phyloP scores from a whole-genome alignment of 2,113 vertebrate genomes.

The Dryoscopus gambensis region DNA sequence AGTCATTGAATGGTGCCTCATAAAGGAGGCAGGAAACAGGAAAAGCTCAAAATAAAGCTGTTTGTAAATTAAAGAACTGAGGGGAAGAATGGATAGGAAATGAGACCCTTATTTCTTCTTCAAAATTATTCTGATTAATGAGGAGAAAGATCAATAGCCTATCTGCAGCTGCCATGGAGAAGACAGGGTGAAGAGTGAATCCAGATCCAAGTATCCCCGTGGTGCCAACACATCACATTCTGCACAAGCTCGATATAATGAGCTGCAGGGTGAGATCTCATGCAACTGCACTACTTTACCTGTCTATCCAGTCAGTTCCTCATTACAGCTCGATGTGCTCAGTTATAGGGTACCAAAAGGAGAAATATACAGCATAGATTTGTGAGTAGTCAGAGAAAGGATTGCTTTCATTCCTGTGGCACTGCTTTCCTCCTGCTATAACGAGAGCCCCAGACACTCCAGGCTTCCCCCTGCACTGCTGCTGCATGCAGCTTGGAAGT shows the following conservation, averaged over 20 bases:
- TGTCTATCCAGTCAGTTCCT: not conserved
- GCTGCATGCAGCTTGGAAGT: not conserved
- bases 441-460: not conserved
- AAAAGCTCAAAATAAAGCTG: slow-evolving; percentile 59
- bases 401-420: not conserved
- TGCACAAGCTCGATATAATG: not conserved
- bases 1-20: slow-evolving; percentile 44
- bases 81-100: slow-evolving; percentile 51
- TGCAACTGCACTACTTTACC: not conserved
- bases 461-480: not conserved
- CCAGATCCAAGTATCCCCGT: slow-evolving; percentile 2
- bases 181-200: slow-evolving; percentile 27
- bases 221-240: not conserved
- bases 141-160: slow-evolving; percentile 31
- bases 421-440: not conserved
- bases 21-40: slow-evolving; percentile 60
- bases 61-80: slow-evolving; percentile 48
- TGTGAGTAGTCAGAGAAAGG: not conserved
- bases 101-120: slow-evolving; percentile 36
- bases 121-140: slow-evolving; percentile 56
- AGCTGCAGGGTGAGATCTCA: slow-evolving; percentile 14
- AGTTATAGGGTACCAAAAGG: not conserved
- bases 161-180: not conserved
- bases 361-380: not conserved
- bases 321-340: not conserved